phyloP scores from a whole-genome alignment of 2,113 vertebrate species.

The Cochlearius cochlearius region DNA sequence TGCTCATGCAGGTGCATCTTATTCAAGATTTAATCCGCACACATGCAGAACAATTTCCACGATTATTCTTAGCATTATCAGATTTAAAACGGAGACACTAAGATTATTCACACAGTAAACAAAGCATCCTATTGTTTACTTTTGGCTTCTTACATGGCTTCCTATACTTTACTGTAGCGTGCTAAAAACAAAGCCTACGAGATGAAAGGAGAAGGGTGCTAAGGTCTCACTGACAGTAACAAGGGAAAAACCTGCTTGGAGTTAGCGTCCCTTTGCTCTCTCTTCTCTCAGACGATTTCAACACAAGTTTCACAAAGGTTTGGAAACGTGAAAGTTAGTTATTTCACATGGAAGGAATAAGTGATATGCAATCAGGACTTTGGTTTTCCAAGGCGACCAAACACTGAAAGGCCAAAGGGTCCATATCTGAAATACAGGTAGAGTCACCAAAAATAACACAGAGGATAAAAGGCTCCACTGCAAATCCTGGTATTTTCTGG shows the following conservation, averaged over 20 bases:
- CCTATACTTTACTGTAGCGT: not conserved
- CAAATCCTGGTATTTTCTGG: not conserved
- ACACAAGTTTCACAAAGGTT: not conserved
- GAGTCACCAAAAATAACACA: not conserved
- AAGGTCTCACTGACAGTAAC: not conserved
- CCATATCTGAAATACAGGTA: not conserved
- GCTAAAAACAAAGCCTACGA: not conserved
- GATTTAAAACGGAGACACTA: not conserved
- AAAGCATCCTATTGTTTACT: constrained; percentile 31
- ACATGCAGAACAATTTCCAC: not conserved
- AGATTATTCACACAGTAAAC: constrained; percentile 2
- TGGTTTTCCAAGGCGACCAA: not conserved
- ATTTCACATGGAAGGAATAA: not conserved
- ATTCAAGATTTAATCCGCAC: not conserved
- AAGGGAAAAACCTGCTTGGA: not conserved
- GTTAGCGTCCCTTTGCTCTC: not conserved
- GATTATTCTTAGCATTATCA: not conserved
- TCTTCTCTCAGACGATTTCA: not conserved
- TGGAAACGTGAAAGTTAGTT: not conserved
- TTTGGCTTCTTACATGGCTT: not conserved
- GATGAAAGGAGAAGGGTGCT: not conserved
- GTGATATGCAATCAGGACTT: not conserved
- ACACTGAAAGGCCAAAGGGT: not conserved
- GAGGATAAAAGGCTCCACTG: not conserved
- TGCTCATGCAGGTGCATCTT: not conserved